A percentile compares a stretch with the other conserved stretches of the same genome.
phyloP scores from a whole-genome alignment of 2,888 invertebrate genomes.

The Phengaris alcon region DNA sequence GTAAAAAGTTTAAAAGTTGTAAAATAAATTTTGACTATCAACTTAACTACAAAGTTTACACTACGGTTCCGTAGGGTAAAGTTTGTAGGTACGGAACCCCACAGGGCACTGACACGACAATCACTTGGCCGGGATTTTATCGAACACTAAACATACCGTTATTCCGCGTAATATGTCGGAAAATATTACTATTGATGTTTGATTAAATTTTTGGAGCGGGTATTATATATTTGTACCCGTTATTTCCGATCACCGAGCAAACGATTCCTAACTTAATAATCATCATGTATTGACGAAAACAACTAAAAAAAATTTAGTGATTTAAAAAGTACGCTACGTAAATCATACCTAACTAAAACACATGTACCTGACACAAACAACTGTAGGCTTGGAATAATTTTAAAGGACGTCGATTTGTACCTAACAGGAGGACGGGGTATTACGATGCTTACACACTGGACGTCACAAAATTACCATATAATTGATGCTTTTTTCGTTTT shows the following conservation, averaged over 20 bases:
- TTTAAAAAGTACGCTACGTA: neutral
- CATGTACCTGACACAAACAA: neutral
- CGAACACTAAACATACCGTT: neutral
- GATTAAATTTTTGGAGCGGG: slow-evolving; percentile 9
- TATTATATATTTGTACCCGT: neutral
- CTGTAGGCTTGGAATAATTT: neutral
- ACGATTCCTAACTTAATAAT: neutral
- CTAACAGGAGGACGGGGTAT: neutral
- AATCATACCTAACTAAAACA: neutral
- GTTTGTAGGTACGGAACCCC: neutral
- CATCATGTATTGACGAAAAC: too few relatives aligned
- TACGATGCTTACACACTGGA: neutral
- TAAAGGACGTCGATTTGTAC: neutral
- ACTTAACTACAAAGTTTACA: neutral
- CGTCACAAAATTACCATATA: neutral
- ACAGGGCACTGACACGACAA: neutral
- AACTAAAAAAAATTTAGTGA: too few relatives aligned
- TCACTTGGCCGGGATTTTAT: neutral
- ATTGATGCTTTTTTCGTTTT: too few relatives aligned
- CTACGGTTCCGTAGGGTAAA: neutral
- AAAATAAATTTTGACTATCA: neutral
- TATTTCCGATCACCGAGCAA: neutral
- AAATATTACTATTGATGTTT: slow-evolving; percentile 11
- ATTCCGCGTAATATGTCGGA: neutral
- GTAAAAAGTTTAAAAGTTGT: too few relatives aligned